Conservation (phyloP, 2,888 invertebrate genomes). For the Anarsia innoxiella region DNA sequence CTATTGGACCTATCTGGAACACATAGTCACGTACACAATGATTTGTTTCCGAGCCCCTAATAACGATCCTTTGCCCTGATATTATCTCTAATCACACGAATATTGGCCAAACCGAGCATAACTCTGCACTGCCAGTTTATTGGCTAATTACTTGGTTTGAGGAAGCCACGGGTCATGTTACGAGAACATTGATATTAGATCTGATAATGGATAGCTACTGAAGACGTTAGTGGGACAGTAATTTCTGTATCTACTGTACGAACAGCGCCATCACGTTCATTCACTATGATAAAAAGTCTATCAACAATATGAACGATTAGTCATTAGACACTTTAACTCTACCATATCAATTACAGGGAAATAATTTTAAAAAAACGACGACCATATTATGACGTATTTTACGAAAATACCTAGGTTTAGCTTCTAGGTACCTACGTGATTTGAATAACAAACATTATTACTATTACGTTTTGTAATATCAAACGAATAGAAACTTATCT, state of each 20-base stretch:
- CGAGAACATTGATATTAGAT: background rate
- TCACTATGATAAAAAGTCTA: background rate
- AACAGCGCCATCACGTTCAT: no score
- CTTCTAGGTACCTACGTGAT: no score
- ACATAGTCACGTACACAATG: slow-evolving; percentile 41
- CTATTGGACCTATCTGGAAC: slow-evolving; percentile 30
- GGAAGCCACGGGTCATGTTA: no score
- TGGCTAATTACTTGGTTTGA: slow-evolving; percentile 23
- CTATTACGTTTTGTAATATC: no score
- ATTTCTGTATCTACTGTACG: no score
- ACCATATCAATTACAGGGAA: no score
- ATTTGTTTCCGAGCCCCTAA: slow-evolving; percentile 41
- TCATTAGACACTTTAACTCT: background rate
- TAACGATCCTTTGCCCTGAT: slow-evolving; percentile 36
- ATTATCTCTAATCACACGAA: slow-evolving; percentile 41
- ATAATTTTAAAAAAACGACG: no score
- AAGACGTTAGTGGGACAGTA: background rate
- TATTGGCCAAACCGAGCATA: slow-evolving; percentile 27
- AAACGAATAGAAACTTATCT: no score
- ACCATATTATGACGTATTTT: no score
- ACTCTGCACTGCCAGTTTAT: slow-evolving; percentile 32
- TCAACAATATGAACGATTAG: background rate
- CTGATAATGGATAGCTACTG: background rate
- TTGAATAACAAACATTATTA: no score
- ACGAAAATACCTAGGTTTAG: no score